Conservation (phyloP, 2,113 vertebrate genomes). For the Nothoprocta perdicaria region DNA sequence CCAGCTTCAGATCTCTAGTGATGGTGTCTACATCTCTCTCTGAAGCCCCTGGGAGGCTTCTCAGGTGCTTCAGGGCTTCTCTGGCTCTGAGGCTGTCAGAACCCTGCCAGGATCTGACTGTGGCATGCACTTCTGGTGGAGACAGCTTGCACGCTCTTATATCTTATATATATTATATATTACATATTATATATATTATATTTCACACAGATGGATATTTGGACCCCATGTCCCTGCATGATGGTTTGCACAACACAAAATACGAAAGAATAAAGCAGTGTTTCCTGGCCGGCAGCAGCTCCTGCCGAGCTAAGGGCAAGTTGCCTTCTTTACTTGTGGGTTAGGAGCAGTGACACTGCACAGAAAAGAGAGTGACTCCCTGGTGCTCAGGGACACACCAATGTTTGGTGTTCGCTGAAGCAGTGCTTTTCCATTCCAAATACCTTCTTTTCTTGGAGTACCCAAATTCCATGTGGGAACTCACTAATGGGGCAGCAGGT, state of each 20-base stretch:
- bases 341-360: not conserved
- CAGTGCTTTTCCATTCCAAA: not conserved
- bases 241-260: not conserved
- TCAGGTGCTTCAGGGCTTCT: not conserved
- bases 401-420: rapidly evolving
- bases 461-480: not conserved
- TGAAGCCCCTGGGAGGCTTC: not conserved
- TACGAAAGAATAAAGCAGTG: not conserved
- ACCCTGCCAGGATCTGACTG: not conserved
- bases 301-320: not conserved
- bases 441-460: not conserved
- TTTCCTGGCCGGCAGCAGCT: not conserved
- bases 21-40: not conserved
- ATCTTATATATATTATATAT: no score
- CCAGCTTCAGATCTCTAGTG: not conserved
- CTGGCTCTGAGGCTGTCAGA: not conserved
- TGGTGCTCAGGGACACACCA: not conserved
- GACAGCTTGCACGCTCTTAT: not conserved
- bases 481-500: not conserved
- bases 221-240: no score
- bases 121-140: not conserved
- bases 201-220: not conserved
- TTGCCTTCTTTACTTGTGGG: not conserved
- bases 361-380: not conserved
- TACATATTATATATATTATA: rapidly evolving